Base-by-base conservation (phyloP, 92 coral and sea anemone genomes). In the Bergia sp. region DNA sequence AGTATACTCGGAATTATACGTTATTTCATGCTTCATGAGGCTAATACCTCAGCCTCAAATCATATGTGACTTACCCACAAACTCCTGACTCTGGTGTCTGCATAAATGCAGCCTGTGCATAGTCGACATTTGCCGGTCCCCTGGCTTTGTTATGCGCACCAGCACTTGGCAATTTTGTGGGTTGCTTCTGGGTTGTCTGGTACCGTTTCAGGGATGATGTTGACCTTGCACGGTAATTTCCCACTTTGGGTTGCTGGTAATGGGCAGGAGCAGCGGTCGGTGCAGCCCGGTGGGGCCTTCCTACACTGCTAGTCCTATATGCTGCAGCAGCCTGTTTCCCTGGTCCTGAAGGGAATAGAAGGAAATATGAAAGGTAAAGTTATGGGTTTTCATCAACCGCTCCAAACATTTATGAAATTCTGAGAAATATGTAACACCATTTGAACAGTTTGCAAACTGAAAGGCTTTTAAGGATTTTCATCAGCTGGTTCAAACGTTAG, bases 61-160 rank as follows among this genome's bases (percentile, higher is more conserved):
- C 18, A 20, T 39, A 38, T 38, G n/a, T 74, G 47, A 7, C 99
- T 90, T 90, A 97, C 99, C 99, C 99, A 82, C 99, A 97, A 9
- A 95, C 99, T 81, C 99, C 99, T 20, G 99, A 97, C 66, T 97
- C 98, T 23, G 99, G 99, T 37, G 99, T 97, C 86, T 92, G 93
- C 99, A 97, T 97, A 66, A 97, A 97, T 13, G 95, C 93, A 7
- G 96, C 94, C 55, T 93, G 92, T 3, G 72, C 57, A 20, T 93
- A 91, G 86, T 96, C 94, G 29, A 92, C 86, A n/a, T 93, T 89
- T 0, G 95, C 80, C 29, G 94, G 94, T 23, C 96, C 94, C 69
- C 91, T 94, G 11, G 99, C 99, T 69, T 89, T 90, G 80, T 97
- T 95, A 29, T 95, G 98, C 4, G 99, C 99, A 7, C 99, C 98